A percentile compares a stretch with the other conserved stretches of the same genome.
phyloP scores from a whole-genome alignment of 2,797 vertebrate species.

The Linurgus olivaceus region DNA sequence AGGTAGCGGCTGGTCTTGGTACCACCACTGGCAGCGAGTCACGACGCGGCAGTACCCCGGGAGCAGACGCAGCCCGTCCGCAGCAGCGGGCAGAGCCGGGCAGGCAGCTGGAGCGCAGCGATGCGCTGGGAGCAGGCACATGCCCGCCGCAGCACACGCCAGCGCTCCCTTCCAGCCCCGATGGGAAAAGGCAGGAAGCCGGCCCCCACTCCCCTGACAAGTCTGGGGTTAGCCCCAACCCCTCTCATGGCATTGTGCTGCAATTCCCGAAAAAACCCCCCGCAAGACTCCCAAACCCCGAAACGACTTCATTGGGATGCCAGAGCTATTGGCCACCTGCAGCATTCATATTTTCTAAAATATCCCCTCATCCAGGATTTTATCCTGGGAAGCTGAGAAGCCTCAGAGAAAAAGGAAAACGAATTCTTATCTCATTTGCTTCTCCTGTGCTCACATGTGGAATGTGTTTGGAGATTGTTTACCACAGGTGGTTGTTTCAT shows the following conservation, averaged over 20 bases:
- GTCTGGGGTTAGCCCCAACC: background rate
- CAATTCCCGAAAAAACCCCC: background rate
- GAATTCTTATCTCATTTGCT: too few species aligned
- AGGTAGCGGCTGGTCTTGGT: background rate
- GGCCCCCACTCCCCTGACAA: background rate
- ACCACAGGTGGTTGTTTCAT: too few species aligned
- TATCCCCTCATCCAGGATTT: too few species aligned
- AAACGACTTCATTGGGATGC: background rate
- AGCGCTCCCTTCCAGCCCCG: background rate
- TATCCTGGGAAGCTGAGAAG: too few species aligned
- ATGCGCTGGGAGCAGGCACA: background rate
- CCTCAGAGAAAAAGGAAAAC: too few species aligned
- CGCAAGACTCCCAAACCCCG: background rate
- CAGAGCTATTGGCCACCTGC: background rate
- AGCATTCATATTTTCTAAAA: too few species aligned
- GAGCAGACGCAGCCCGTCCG: background rate
- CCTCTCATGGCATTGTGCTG: background rate
- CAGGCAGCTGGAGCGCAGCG: too few species aligned
- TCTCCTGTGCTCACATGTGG: too few species aligned
- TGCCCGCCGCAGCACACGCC: background rate
- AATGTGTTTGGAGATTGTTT: too few species aligned
- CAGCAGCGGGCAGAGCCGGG: background rate
- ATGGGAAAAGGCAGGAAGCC: background rate
- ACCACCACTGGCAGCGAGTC: background rate
- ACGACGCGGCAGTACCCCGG: fast-evolving